phyloP scores from a whole-genome alignment of 2,888 invertebrate species.

The Trichogramma evanescens region DNA sequence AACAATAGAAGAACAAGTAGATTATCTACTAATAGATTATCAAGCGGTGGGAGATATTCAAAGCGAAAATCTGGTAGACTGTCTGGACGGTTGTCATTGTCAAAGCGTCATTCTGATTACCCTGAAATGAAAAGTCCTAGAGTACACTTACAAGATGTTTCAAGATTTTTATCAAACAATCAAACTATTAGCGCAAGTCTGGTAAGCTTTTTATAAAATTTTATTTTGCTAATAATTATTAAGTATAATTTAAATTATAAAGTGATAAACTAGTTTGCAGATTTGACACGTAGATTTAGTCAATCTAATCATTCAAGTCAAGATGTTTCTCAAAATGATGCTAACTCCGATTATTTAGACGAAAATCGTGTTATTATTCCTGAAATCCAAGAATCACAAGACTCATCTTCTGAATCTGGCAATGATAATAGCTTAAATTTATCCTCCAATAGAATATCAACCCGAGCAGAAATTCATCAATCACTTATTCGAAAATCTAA shows the following conservation, averaged over 20 bases:
- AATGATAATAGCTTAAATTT: too few relatives aligned
- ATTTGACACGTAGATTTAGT: not conserved
- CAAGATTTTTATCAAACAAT: slow-evolving; percentile 36
- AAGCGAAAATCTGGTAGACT: slow-evolving; percentile 27
- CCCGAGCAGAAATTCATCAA: too few relatives aligned
- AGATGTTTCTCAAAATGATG: not conserved
- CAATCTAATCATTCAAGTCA: not conserved
- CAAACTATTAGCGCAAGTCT: slow-evolving; percentile 35
- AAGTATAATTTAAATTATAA: too few relatives aligned
- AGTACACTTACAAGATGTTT: slow-evolving; percentile 40
- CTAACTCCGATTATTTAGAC: not conserved
- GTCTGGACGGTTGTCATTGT: slow-evolving; percentile 18
- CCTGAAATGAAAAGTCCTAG: slow-evolving; percentile 32
- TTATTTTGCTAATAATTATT: too few relatives aligned
- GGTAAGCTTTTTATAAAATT: slow-evolving; percentile 22
- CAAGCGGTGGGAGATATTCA: slow-evolving; percentile 28
- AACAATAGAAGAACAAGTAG: slow-evolving; percentile 25
- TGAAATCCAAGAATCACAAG: too few relatives aligned
- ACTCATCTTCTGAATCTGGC: too few relatives aligned
- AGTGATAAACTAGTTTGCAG: too few relatives aligned
- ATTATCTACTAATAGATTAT: slow-evolving; percentile 26
- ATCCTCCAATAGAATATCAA: too few relatives aligned
- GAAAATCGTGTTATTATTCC: too few relatives aligned
- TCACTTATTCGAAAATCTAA: too few relatives aligned
- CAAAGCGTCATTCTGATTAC: slow-evolving; percentile 17